A percentile compares a stretch with the other conserved stretches of the same genome.
Evolutionary conservation across 2,113 vertebrate species (phyloP).

Genomic region (Okapia johnstoni): DNA sequence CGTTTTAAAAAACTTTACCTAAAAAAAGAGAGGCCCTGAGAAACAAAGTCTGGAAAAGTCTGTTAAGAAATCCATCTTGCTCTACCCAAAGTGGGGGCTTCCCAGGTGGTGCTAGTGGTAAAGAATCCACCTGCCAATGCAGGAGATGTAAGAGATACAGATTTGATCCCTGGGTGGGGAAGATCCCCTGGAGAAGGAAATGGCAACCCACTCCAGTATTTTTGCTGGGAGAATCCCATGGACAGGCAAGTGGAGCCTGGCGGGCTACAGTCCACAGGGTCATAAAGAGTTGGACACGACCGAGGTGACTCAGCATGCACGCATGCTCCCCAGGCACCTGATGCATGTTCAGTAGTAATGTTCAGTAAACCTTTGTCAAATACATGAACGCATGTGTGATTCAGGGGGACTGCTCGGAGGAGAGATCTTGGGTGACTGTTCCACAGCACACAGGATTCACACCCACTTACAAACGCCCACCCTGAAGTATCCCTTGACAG

Average conservation of each 20-base stretch:
- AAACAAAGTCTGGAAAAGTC: neutral
- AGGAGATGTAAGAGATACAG: neutral
- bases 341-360: neutral
- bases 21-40: neutral
- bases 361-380: neutral
- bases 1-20: neutral
- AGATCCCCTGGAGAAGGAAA: neutral
- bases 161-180: neutral
- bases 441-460: neutral
- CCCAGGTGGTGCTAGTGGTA: neutral
- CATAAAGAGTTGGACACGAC: neutral
- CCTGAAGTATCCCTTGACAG: neutral
- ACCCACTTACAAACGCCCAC: neutral
- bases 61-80: neutral
- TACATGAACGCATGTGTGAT: neutral
- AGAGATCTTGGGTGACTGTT: neutral
- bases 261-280: neutral
- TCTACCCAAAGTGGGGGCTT: neutral
- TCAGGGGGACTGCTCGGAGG: neutral
- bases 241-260: neutral
- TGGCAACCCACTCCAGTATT: neutral
- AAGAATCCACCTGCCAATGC: neutral
- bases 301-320: accelerated
- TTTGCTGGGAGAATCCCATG: neutral
- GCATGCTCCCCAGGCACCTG: neutral